Base-by-base conservation (phyloP, 1,140 invertebrate species). In the Asbolus verrucosus region DNA sequence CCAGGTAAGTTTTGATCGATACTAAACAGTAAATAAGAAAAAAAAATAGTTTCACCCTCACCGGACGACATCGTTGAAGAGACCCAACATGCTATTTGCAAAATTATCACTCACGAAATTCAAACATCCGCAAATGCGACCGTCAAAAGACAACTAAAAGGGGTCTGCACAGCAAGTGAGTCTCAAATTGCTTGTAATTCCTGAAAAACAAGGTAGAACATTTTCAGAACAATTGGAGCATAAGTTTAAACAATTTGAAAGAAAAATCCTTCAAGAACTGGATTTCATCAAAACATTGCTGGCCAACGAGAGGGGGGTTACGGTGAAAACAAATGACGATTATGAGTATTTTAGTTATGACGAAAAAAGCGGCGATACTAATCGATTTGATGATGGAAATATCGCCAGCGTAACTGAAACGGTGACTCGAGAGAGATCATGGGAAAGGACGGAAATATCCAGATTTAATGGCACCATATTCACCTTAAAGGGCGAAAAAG, bases 41-140 rank as follows among this genome's bases (percentile, higher is more conserved):
- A 4, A 27, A 27, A 27, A 27, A 27, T 8, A 27, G 24, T 27
- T 27, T 8, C 24, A 8, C 8, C 24, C 3, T 3, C 8, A 8
- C 3, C 24, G 8, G 33, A 36, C 67, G 72, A 72, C 67, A 11
- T 59, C 13, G 71, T 72, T 0, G 73, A 76, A 50, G 81, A 82
- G 75, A 76, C 75, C 6, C 79, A 82, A 71, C 82, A 84, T 27
- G 84, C 85, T 1, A 83, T 83, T 78, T 86, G 85, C 70, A 83
- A 82, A 31, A 82, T 86, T 13, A 81, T 78, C 41, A 84, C 84
- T 0, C 80, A 83, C 19, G 84, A 85, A 67, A 79, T 86, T 16
- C 83, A 86, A 73, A 84, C 85, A 4, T 83, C 84, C 0, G 85
- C 85, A 8, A 86, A 86, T 70, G 84, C 84, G 1, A 84, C 85